These are phyloP conservation scores for Clupea harengus DNA, from an alignment of 2,113 vertebrate genomes.

Conservation along the genomic window DNA sequence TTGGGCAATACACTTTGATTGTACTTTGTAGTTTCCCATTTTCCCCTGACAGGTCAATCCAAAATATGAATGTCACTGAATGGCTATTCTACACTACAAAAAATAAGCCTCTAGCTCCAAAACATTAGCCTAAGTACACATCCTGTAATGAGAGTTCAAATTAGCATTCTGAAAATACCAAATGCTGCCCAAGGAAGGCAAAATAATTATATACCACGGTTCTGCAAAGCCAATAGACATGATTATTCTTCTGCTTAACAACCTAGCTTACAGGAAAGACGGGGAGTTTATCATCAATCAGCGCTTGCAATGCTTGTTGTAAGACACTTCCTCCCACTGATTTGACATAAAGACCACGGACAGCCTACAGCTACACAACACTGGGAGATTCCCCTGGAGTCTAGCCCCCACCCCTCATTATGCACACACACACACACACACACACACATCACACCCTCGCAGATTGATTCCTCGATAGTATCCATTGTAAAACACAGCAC, in stretches of 20 bases:
- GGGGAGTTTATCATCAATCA: constrained; percentile 17
- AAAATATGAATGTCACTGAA: background rate
- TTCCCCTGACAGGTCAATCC: background rate
- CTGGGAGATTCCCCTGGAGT: constrained; percentile 10
- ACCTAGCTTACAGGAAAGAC: background rate
- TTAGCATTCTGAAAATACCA: background rate
- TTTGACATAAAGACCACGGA: constrained; percentile 18
- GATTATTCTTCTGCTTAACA: constrained; percentile 5
- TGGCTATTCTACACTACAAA: background rate
- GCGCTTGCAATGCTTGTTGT: constrained; percentile 1
- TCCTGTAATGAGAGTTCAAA: background rate
- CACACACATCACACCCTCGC: background rate
- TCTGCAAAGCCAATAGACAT: background rate
- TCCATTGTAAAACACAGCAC: background rate
- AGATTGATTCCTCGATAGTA: constrained; percentile 16
- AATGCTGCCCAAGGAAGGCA: background rate
- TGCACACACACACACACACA: background rate
- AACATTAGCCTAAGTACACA: background rate
- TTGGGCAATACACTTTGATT: background rate
- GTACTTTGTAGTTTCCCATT: background rate
- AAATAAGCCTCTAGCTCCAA: background rate
- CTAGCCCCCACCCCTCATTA: constrained; percentile 1
- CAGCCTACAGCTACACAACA: constrained; percentile 17
- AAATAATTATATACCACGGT: background rate
- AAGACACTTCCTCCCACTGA: constrained; percentile 14